Conservation (phyloP, 2,797 vertebrate genomes). For the Cuculus canorus region DNA sequence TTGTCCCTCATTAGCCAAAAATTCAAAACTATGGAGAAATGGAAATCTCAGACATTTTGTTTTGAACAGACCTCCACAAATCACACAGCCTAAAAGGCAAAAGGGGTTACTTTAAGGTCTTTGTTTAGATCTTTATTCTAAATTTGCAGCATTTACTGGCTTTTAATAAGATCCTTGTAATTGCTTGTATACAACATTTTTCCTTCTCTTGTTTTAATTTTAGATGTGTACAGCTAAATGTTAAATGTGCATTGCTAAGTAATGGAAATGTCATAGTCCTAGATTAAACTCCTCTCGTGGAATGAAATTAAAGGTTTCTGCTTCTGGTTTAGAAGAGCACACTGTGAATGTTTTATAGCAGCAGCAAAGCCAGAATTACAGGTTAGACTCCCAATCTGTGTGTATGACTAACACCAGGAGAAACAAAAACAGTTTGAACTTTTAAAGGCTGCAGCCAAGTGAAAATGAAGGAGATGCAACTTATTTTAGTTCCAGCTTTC, state of each 20-base stretch:
- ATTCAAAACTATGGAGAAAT: neutral
- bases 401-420: slow-evolving; percentile 52
- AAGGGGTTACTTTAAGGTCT: neutral
- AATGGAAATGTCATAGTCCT: slow-evolving; percentile 66
- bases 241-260: slow-evolving; percentile 41
- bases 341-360: slow-evolving; percentile 59
- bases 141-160: slow-evolving; percentile 30
- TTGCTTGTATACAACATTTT: slow-evolving; percentile 35
- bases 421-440: slow-evolving; percentile 44
- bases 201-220: slow-evolving; percentile 59
- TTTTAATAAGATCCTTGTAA: slow-evolving; percentile 46
- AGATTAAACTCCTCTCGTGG: slow-evolving; percentile 54
- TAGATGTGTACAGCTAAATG: slow-evolving; percentile 39
- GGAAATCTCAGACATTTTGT: accelerated
- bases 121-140: slow-evolving; percentile 40
- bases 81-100: neutral
- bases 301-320: slow-evolving; percentile 69
- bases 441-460: slow-evolving; percentile 8
- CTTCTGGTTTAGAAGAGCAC: neutral
- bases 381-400: slow-evolving; percentile 40
- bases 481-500: slow-evolving; percentile 21
- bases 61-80: neutral
- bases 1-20: neutral
- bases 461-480: slow-evolving; percentile 14
- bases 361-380: slow-evolving; percentile 73